phyloP scores from a whole-genome alignment of 2,888 invertebrate species.

The Pedicia rivosa region DNA sequence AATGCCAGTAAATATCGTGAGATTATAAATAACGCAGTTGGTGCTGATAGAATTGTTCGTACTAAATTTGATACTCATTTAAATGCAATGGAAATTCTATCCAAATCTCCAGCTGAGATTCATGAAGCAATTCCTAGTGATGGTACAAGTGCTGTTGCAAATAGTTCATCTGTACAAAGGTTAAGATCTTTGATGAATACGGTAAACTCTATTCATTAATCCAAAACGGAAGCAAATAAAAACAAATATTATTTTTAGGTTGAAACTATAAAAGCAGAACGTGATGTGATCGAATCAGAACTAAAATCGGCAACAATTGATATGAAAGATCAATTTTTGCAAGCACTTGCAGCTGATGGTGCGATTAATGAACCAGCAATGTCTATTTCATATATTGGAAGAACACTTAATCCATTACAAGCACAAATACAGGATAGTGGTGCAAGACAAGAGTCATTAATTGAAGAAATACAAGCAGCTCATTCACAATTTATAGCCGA shows the following conservation, averaged over 20 bases:
- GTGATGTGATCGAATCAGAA: conserved; percentile 79
- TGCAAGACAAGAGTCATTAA: conserved; percentile 49
- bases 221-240: too few relatives aligned
- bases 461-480: conserved; percentile 48
- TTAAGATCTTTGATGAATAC: conserved; percentile 66
- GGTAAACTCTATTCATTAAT: conserved; percentile 24
- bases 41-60: conserved; percentile 66
- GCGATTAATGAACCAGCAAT: conserved; percentile 61
- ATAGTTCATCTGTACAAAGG: conserved; percentile 43
- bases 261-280: conserved; percentile 71
- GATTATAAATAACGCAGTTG: conserved; percentile 81
- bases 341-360: conserved; percentile 59
- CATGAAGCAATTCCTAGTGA: conserved; percentile 51
- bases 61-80: conserved; percentile 69
- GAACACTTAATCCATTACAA: conserved; percentile 60
- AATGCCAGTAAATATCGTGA: conserved; percentile 87
- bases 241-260: too few relatives aligned
- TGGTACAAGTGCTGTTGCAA: conserved; percentile 36
- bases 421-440: conserved; percentile 61
- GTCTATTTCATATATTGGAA: conserved; percentile 53
- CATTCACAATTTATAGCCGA: conserved; percentile 33
- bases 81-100: conserved; percentile 66
- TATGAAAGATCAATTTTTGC: conserved; percentile 67
- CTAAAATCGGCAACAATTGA: conserved; percentile 63
- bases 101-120: conserved; percentile 53